Conservation (phyloP, 1,140 invertebrate genomes). For the Apis florea region DNA sequence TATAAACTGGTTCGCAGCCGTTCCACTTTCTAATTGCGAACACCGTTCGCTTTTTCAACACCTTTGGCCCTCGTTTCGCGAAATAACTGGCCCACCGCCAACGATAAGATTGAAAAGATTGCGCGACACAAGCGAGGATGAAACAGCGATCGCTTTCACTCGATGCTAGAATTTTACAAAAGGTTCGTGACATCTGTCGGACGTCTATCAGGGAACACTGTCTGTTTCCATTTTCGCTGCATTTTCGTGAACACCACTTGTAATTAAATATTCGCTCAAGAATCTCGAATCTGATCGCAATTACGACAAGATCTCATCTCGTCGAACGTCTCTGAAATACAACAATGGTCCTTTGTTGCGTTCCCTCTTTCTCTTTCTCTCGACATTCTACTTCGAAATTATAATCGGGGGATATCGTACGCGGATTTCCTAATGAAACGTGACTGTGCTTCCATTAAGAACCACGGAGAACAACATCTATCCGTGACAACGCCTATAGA, state of each 20-base stretch:
- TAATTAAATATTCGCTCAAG: neutral
- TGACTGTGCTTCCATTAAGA: neutral
- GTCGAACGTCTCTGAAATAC: neutral
- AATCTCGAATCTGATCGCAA: neutral
- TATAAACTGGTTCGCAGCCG: neutral
- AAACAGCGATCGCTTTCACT: constrained; percentile 50
- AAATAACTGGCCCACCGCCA: constrained; percentile 57
- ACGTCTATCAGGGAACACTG: too few species aligned
- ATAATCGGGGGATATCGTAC: neutral
- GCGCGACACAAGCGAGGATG: constrained; percentile 11
- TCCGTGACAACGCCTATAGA: neutral
- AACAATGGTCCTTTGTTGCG: constrained; percentile 11
- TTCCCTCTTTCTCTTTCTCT: too few species aligned
- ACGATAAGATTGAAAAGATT: constrained; percentile 7
- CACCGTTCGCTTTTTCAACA: constrained; percentile 47
- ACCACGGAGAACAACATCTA: neutral
- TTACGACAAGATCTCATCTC: neutral
- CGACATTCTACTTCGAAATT: neutral
- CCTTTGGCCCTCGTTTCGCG: constrained; percentile 44
- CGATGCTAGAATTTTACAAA: constrained; percentile 1
- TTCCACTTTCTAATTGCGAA: constrained; percentile 56
- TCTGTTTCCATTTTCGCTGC: too few species aligned
- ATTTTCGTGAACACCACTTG: too few species aligned
- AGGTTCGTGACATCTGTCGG: neutral
- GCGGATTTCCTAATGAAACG: neutral